Evolutionary conservation across 92 coral and sea anemone species (phyloP), one percentile per base, ranked within the genome.

Genomic region (Heliopora coerulea): DNA sequence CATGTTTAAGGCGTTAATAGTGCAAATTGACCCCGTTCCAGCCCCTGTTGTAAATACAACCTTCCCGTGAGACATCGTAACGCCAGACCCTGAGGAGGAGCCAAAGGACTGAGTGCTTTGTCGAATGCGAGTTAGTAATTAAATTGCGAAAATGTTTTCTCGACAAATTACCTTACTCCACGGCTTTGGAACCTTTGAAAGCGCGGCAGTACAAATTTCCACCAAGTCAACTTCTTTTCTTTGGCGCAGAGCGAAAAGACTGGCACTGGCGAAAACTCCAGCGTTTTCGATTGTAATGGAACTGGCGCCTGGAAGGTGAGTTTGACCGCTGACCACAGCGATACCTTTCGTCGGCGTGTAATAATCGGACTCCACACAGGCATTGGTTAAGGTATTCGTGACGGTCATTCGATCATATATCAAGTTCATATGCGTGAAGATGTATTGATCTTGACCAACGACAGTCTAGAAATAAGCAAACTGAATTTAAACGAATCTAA

Each of bases 241-340:
- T 56, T 85, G 80, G 23, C 91, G 83, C 26, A 79, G 54, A 12
- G 89, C 84, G 24, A 85, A 88, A 32, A 95, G 83, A 78, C 98
- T 95, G 76, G 98, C 98, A 75, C 98, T 95, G 19, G 98, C 96
- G 60, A 90, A 95, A 49, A 90, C 84, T 29, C 98, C 98, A 13
- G 90, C 89, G 68, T 88, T 89, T 8, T 74, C 80, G 54, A 93
- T 83, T 48, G 81, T 83, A 37, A 85, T 57, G 33, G 92, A 78
- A 70, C 99, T 96, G 31, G 95, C 90, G 24, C 99, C 99, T 54
- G 81, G 83, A 20, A 61, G 54, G 54, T 93, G 96, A 33, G 78
- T 79, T 63, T 87, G 88, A 62, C 96, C 85, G 59, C 99, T 95
- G 68, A 86, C 81, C 27, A 87, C 83, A 17, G 87, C 65, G 7